Conservation (phyloP, 1,140 invertebrate species). For the Drosophila trapezifrons region DNA sequence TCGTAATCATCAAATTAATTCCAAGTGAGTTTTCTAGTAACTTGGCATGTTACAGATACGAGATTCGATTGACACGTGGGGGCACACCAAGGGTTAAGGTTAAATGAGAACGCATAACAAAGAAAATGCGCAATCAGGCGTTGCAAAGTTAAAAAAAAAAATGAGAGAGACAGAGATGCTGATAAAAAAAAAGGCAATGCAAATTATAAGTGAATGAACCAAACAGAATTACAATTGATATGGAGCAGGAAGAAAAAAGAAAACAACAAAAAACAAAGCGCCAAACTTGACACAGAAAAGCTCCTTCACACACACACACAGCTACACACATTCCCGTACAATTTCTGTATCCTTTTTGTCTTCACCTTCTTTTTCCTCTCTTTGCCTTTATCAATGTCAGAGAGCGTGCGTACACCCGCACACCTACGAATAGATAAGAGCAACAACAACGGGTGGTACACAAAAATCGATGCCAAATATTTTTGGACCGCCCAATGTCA, state of each 20-base stretch:
- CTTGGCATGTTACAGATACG: conserved; percentile 9
- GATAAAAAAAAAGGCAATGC: conserved; percentile 45
- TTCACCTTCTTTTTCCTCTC: conserved; percentile 29
- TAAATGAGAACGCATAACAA: conserved; percentile 50
- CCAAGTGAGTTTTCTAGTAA: background rate
- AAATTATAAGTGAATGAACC: conserved; percentile 39
- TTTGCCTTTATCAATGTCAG: conserved; percentile 79
- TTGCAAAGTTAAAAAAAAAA: conserved; percentile 16
- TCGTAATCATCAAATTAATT: background rate
- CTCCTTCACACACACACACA: conserved; percentile 12
- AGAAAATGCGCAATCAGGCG: conserved; percentile 40
- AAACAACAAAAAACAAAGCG: conserved; percentile 32
- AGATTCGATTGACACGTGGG: conserved; percentile 6
- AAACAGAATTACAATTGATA: conserved; percentile 32
- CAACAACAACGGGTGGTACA: conserved; percentile 62
- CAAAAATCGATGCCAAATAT: conserved; percentile 76
- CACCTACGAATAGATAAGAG: conserved; percentile 48
- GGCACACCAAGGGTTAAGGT: conserved; percentile 28
- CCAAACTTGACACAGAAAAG: conserved; percentile 63
- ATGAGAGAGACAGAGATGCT: conserved; percentile 13
- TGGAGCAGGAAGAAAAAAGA: conserved; percentile 4
- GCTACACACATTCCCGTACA: conserved; percentile 2
- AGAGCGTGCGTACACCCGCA: conserved; percentile 56
- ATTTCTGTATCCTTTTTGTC: conserved; percentile 80
- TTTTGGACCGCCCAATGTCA: conserved; percentile 44